Evolutionary conservation across 2,888 invertebrate genomes (phyloP), one percentile per base, ranked within the genome.

Genomic region (Nasonia oneida): DNA sequence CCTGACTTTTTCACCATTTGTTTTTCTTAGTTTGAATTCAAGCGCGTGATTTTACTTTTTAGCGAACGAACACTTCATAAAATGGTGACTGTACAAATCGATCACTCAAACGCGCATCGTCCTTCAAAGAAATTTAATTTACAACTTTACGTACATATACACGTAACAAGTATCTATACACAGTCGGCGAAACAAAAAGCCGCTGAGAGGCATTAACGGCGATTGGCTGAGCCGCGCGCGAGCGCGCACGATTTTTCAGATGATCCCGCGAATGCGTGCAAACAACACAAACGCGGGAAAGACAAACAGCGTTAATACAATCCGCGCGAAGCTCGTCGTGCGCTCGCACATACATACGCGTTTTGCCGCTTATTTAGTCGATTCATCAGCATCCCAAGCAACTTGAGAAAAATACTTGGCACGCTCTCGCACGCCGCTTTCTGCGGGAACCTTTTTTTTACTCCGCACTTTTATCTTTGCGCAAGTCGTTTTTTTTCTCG

Each of bases 221-320:
- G 67, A 67, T 67, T 67, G 64, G 57, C 29, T 23, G 29, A 29
- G 8, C 1, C n/a, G 18, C 61, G 14, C 29, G 80, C 78, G 83
- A 84, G 0, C n/a, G 18, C 61, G 14, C 29, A 76, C 78, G 83
- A 84, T 84, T 86, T 86, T 86, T 84, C 86, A 86, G 80, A 83
- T 71, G 71, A 83, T 83, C 70, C 61, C 50, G 79, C 61, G 76
- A 86, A 86, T 80, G 77, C 64, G 50, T 73, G 83, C 83, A 84
- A 86, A 86, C 81, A 86, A 67, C 73, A 71, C 67, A 37, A 29
- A 33, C 77, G 77, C 86, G 78, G 78, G 81, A 84, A 84, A 84
- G 84, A 79, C 84, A 86, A 86, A 86, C 77, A 79, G 33, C 61
- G 61, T 37, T 83, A 77, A 86, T 81, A 86, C 83, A 83, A 86